Evolutionary conservation across 1,140 invertebrate genomes (phyloP).

Genomic region (Bactericera cockerelli): DNA sequence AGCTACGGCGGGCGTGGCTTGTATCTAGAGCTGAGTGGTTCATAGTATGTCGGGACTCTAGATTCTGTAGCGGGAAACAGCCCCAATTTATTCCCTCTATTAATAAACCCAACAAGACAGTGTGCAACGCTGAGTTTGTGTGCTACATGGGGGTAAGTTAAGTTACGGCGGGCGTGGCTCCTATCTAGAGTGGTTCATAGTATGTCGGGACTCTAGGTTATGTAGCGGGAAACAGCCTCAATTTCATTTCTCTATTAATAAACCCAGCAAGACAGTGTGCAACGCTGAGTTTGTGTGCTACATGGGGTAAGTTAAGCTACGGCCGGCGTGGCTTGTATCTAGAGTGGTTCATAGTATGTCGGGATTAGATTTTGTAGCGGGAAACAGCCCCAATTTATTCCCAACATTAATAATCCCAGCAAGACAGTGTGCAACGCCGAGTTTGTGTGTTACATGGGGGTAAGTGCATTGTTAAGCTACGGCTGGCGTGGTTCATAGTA

Average conservation of each 20-base stretch:
- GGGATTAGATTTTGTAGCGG: slow-evolving; percentile 83
- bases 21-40: slow-evolving; percentile 71
- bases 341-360: no score
- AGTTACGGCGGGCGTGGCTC: no score
- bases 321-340: no score
- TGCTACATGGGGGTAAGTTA: slow-evolving; percentile 88
- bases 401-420: slow-evolving; percentile 82
- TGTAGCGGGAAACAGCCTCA: slow-evolving; percentile 70
- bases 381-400: slow-evolving; percentile 62
- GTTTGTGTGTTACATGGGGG: slow-evolving; percentile 88
- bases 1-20: slow-evolving; percentile 77
- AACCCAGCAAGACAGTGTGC: slow-evolving; percentile 85
- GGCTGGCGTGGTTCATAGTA: slow-evolving; percentile 81
- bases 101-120: slow-evolving; percentile 84
- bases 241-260: slow-evolving; percentile 81
- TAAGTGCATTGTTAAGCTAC: slow-evolving; percentile 67
- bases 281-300: slow-evolving; percentile 91
- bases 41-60: slow-evolving; percentile 80
- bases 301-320: no score
- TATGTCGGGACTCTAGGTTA: slow-evolving; percentile 75
- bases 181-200: no score
- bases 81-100: slow-evolving; percentile 77
- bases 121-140: slow-evolving; percentile 84
- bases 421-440: slow-evolving; percentile 87
- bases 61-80: slow-evolving; percentile 71